Conservation (phyloP, 1,140 invertebrate genomes). For the Heliconius hermathena region DNA sequence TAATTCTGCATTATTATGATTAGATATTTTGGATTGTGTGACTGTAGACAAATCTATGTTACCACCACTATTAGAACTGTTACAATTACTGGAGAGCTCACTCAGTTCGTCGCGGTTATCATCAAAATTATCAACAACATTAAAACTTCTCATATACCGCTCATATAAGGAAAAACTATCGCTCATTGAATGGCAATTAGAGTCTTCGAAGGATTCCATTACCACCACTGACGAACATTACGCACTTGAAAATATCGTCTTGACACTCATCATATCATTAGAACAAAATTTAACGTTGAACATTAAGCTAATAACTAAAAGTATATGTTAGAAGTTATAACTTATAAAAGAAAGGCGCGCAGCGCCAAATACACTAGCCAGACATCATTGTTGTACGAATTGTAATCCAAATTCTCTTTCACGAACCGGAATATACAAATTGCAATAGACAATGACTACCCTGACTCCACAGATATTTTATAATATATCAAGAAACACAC, state of each 20-base stretch:
- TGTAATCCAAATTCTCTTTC: constrained; percentile 6
- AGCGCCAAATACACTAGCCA: background rate
- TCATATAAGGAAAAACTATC: constrained; percentile 75
- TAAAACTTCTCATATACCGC: constrained; percentile 75
- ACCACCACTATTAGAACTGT: constrained; percentile 61
- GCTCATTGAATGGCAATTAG: constrained; percentile 71
- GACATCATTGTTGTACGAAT: background rate
- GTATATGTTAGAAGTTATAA: background rate
- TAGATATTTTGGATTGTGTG: constrained; percentile 47
- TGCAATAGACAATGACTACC: background rate
- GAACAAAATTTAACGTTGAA: background rate
- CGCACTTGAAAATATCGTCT: background rate
- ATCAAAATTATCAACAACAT: constrained; percentile 62
- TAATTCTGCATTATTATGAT: constrained; percentile 52
- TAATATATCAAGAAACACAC: too few species aligned
- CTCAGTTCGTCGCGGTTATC: constrained; percentile 45
- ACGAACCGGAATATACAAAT: background rate
- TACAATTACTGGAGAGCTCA: constrained; percentile 47
- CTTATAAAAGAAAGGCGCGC: background rate
- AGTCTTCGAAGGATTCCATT: constrained; percentile 75
- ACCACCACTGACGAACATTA: constrained; percentile 40
- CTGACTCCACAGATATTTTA: background rate
- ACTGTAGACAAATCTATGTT: constrained; percentile 66
- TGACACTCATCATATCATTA: background rate
- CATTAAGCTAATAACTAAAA: background rate